These are phyloP conservation scores for Stegodyphus dumicola DNA, from an alignment of 1,140 invertebrate species.

Conservation along the genomic window DNA sequence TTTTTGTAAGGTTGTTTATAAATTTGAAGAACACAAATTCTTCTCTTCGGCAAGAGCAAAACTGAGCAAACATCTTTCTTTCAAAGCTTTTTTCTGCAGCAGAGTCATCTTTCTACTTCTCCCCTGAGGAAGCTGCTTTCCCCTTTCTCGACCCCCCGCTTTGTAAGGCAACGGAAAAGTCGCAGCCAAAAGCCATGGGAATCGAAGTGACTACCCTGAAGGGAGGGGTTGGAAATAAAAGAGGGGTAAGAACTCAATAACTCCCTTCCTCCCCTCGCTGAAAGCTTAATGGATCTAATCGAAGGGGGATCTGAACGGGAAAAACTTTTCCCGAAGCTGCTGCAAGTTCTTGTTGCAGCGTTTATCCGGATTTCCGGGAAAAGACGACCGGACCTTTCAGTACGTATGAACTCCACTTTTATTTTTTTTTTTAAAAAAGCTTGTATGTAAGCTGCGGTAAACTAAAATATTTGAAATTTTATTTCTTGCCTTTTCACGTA, in stretches of 20 bases:
- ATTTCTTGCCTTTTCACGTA: too few species aligned
- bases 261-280: background rate
- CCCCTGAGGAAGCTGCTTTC: background rate
- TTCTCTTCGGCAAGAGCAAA: background rate
- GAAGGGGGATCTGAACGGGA: background rate
- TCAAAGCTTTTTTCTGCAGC: background rate
- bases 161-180: background rate
- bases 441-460: too few species aligned
- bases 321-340: background rate
- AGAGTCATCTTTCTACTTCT: background rate
- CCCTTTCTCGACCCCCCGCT: background rate
- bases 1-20: background rate
- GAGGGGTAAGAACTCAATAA: background rate
- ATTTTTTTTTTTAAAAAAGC: too few species aligned
- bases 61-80: background rate
- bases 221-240: background rate
- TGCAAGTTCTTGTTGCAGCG: background rate
- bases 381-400: background rate
- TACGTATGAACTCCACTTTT: too few species aligned
- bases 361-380: background rate
- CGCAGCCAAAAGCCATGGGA: conserved; percentile 1
- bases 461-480: too few species aligned
- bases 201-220: background rate
- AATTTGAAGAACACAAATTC: background rate
- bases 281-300: conserved; percentile 1